phyloP scores from a whole-genome alignment of 2,797 vertebrate genomes.

The Clarias platycephalus region DNA sequence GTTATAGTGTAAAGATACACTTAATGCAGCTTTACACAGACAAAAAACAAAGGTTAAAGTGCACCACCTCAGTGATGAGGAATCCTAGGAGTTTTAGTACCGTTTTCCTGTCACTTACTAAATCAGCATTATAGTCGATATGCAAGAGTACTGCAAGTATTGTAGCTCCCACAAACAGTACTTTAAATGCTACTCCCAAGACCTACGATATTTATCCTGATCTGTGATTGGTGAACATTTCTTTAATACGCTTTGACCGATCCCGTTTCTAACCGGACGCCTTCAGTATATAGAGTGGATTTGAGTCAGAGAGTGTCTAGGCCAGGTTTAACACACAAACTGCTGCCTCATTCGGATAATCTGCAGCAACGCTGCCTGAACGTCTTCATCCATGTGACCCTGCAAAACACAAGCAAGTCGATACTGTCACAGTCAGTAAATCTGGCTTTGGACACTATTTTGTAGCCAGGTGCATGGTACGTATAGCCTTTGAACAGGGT shows the following conservation, averaged over 20 bases:
- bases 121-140: neutral
- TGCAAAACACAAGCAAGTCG: slow-evolving; percentile 57
- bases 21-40: neutral
- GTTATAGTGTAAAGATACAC: neutral
- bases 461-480: too few relatives aligned
- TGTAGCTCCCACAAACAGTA: neutral
- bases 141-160: neutral
- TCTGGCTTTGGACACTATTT: neutral
- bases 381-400: slow-evolving; percentile 99
- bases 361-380: slow-evolving; percentile 93
- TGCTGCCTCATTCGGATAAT: slow-evolving; percentile 98
- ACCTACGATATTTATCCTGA: neutral
- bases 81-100: neutral
- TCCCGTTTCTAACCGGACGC: slow-evolving; percentile 30
- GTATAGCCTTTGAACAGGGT: neutral
- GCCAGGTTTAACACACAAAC: slow-evolving; percentile 84
- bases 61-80: neutral
- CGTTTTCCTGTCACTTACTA: neutral
- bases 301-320: slow-evolving; percentile 59
- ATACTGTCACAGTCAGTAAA: neutral
- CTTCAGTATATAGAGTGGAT: slow-evolving; percentile 52
- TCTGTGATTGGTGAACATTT: neutral
- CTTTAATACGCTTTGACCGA: neutral
- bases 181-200: neutral
- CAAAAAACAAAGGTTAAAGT: neutral